Base-by-base conservation (phyloP, 2,797 vertebrate species). In the Bufotes viridis region DNA sequence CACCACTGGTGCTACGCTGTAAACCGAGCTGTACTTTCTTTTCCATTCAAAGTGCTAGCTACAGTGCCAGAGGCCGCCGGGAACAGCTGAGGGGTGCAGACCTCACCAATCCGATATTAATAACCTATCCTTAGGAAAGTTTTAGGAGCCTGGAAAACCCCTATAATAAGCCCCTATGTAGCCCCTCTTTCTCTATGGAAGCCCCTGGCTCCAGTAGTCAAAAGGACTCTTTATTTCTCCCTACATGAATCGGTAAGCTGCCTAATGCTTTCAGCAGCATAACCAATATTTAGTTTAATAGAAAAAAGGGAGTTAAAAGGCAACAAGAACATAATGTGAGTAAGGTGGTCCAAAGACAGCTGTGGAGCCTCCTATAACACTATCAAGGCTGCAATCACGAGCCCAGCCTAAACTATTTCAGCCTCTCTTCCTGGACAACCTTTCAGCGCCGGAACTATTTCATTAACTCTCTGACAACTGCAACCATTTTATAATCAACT, bases 331-430 rank as follows among this genome's bases (percentile, higher is more conserved):
- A 53, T 78, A 80, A 84, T 63, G 34, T 24, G 49, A 87, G 81
- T 42, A 69, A 78, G 74, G 74, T 83, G 81, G 81, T 81, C 65
- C 61, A 55, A 24, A 53, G 80, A 80, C 82, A 88, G 82, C 87
- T 88, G 87, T 67, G 61, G 55, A 49, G 67, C 82, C 76, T 84
- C 82, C 82, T 55, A 53, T 15, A 88, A 65, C 87, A 88, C 87
- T 22, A 79, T 81, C 83, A 88, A 81, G 49, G 65, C 75, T 63
- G n/a, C 53, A 70, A 55, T 65, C 74, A 26, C 70, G 69, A 80
- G 53, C 14, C 75, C 55, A 80, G 53, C 34, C 51, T 34, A 61
- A 22, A 78, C 81, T 67, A 80, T 80, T 53, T 78, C 55, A 69
- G 49, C 17, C 11, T 58, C 65, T n/a, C 60, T 84, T 84, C 63